Conservation (phyloP, 1,140 invertebrate genomes). For the Cotesia typhae region DNA sequence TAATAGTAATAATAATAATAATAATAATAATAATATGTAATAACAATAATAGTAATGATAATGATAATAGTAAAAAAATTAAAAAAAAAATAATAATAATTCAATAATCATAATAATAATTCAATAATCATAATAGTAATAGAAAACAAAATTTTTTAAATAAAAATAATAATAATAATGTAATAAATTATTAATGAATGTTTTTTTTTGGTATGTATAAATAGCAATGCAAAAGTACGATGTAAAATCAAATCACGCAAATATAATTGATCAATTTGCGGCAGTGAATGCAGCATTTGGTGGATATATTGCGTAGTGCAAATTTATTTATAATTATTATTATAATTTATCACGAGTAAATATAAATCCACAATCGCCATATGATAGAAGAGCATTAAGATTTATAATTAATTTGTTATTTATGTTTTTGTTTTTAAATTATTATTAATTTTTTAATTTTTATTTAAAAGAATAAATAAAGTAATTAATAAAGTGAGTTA, state of each 20-base stretch:
- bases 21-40: not conserved
- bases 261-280: conserved; percentile 21
- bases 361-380: conserved; percentile 48
- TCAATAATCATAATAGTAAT: conserved; percentile 7
- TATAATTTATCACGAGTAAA: conserved; percentile 15
- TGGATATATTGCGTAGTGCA: conserved; percentile 13
- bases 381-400: conserved; percentile 35
- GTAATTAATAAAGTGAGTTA: conserved; percentile 26
- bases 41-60: conserved; percentile 2
- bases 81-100: not conserved
- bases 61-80: conserved; percentile 9
- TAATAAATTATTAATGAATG: conserved; percentile 21
- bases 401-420: conserved; percentile 1
- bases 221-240: conserved; percentile 21
- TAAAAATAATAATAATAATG: conserved; percentile 4
- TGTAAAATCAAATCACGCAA: conserved; percentile 23
- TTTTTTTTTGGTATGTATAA: conserved; percentile 33
- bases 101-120: too few relatives aligned
- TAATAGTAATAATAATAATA: conserved; percentile 13
- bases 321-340: conserved; percentile 26
- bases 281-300: conserved; percentile 26
- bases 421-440: too few relatives aligned
- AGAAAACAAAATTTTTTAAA: not conserved
- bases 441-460: conserved; percentile 23
- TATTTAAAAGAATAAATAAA: conserved; percentile 13